A percentile compares a stretch with the other conserved stretches of the same genome.
phyloP scores from a whole-genome alignment of 2,888 invertebrate species.

The Oscheius sp. region DNA sequence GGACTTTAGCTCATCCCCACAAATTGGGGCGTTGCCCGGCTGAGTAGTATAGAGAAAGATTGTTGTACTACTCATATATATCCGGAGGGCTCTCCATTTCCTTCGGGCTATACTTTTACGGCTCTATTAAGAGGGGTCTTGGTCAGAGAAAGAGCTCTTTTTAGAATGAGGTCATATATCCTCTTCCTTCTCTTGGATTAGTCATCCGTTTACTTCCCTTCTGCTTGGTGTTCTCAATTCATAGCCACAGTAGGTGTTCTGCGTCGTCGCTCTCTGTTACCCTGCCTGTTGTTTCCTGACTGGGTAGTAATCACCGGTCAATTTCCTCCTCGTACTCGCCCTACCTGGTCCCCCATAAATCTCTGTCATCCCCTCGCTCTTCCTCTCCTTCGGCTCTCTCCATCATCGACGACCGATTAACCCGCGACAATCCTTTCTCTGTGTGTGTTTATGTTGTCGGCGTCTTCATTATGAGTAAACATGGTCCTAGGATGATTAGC shows the following conservation, averaged over 20 bases:
- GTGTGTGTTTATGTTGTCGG: background rate
- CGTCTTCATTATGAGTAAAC: background rate
- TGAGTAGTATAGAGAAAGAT: background rate
- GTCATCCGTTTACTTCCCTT: too few species aligned
- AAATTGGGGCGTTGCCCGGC: conserved; percentile 7
- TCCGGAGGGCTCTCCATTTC: too few species aligned
- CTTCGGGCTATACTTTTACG: too few species aligned
- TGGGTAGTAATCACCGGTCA: background rate
- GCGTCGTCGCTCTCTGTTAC: too few species aligned
- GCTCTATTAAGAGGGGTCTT: background rate
- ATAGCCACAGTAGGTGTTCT: too few species aligned
- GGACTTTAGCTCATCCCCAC: background rate
- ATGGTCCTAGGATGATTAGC: background rate
- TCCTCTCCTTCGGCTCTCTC: background rate
- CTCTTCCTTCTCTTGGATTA: too few species aligned
- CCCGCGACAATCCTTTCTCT: background rate
- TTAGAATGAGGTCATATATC: too few species aligned
- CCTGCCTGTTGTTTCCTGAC: too few species aligned
- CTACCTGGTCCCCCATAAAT: background rate
- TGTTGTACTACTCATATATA: too few species aligned
- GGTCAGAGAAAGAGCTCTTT: too few species aligned
- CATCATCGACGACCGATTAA: background rate
- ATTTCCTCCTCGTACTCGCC: background rate
- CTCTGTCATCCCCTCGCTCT: background rate
- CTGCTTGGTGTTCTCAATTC: too few species aligned